phyloP scores from a whole-genome alignment of 2,797 vertebrate genomes.

The Hephaestus fuliginosus region DNA sequence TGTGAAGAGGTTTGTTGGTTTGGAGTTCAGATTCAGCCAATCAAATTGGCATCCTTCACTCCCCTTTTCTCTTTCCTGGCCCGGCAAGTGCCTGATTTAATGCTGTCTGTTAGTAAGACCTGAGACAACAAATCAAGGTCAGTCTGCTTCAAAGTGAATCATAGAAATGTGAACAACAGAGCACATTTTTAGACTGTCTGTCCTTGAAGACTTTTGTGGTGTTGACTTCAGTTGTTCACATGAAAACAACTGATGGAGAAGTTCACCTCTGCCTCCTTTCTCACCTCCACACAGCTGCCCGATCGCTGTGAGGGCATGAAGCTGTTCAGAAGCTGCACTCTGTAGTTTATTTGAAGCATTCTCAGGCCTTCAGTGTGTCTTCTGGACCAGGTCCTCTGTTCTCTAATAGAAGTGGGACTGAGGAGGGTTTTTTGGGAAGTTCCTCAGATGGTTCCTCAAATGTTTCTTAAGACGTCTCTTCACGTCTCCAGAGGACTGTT shows the following conservation, averaged over 20 bases:
- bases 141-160: background rate
- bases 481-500: background rate
- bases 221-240: background rate
- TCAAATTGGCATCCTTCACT: constrained; percentile 58
- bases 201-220: background rate
- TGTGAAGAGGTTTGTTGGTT: background rate
- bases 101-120: background rate
- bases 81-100: constrained; percentile 64
- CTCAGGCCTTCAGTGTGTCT: background rate
- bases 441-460: background rate
- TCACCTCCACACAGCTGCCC: background rate
- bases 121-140: background rate
- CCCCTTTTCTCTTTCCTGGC: constrained; percentile 24
- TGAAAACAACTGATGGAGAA: background rate
- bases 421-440: background rate
- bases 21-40: constrained; percentile 42
- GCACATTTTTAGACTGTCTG: background rate
- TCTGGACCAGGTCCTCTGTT: background rate
- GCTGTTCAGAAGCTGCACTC: background rate
- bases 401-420: background rate
- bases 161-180: background rate
- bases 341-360: background rate
- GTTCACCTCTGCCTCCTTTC: background rate
- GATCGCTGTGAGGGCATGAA: background rate
- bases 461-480: background rate